These are phyloP conservation scores for Zygaena filipendulae DNA, from an alignment of 2,888 invertebrate genomes.

Conservation along the genomic window DNA sequence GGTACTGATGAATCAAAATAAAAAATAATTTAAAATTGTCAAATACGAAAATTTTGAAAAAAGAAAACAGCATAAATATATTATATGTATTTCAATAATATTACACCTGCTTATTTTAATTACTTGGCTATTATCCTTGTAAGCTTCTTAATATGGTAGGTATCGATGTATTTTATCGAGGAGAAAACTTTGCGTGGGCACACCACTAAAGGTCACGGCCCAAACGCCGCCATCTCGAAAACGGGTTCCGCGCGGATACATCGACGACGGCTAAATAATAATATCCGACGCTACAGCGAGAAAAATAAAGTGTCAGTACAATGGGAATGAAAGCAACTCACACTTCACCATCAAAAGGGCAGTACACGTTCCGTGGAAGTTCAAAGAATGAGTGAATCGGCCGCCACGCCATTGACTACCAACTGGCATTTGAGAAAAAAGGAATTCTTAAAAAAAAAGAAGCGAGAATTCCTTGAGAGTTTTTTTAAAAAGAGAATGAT, in stretches of 20 bases:
- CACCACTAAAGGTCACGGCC: conserved; percentile 61
- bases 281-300: conserved; percentile 32
- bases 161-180: conserved; percentile 16
- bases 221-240: conserved; percentile 38
- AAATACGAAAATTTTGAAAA: no score
- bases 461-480: conserved; percentile 25
- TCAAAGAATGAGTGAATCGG: conserved; percentile 19
- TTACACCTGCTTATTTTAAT: no score
- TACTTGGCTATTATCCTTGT: no score
- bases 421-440: conserved; percentile 21
- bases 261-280: conserved; percentile 49
- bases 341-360: conserved; percentile 24
- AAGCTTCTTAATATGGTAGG: no score
- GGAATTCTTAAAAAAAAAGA: conserved; percentile 19
- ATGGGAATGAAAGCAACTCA: conserved; percentile 28
- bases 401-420: conserved; percentile 22
- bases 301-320: conserved; percentile 35
- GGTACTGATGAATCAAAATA: no score
- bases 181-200: no score
- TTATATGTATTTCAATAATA: no score
- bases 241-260: conserved; percentile 49
- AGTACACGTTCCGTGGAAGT: conserved; percentile 15
- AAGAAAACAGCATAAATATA: no score
- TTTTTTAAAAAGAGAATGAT: conserved; percentile 33
- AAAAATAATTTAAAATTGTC: no score